Percentiles rank a stretch among this genome's conserved stretches.
These are phyloP conservation scores for Chrysopa pallens DNA, from an alignment of 1,140 invertebrate species.

Conservation along the genomic window DNA sequence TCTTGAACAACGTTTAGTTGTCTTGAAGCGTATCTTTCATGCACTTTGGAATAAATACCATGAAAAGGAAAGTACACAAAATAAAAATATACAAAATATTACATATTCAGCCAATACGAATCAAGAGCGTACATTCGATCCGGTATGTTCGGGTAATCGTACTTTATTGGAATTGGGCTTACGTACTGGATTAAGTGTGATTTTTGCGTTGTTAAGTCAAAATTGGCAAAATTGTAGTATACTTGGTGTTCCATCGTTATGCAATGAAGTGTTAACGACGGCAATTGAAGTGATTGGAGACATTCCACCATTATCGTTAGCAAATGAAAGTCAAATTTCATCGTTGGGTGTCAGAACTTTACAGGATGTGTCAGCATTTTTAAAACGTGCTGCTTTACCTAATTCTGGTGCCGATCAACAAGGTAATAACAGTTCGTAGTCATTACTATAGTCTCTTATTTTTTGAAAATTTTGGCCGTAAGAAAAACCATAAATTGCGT, in stretches of 20 bases:
- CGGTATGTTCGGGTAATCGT: slow-evolving; percentile 25
- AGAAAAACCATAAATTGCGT: no score
- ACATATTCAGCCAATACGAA: slow-evolving; percentile 1
- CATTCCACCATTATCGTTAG: slow-evolving; percentile 37
- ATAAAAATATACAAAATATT: slow-evolving; percentile 5
- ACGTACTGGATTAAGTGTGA: slow-evolving; percentile 37
- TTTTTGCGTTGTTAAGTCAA: slow-evolving; percentile 40
- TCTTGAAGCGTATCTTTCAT: slow-evolving; percentile 40
- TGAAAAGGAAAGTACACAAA: slow-evolving; percentile 22
- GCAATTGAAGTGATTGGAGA: slow-evolving; percentile 33
- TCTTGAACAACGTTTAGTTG: slow-evolving; percentile 33
- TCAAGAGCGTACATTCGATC: slow-evolving; percentile 5
- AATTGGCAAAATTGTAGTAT: slow-evolving; percentile 30
- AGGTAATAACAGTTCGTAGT: no score
- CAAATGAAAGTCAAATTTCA: slow-evolving; percentile 38
- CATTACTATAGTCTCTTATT: no score
- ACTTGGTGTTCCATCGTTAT: slow-evolving; percentile 24
- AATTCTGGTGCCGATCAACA: slow-evolving; percentile 28
- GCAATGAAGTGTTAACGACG: slow-evolving; percentile 38
- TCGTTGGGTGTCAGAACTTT: slow-evolving; percentile 33
- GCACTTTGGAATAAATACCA: slow-evolving; percentile 36
- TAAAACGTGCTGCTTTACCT: slow-evolving; percentile 31
- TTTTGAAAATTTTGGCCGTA: no score
- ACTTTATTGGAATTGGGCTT: slow-evolving; percentile 45
- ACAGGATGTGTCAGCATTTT: slow-evolving; percentile 32